Base-by-base conservation (phyloP, 2,797 vertebrate genomes). In the Tinamus major region DNA sequence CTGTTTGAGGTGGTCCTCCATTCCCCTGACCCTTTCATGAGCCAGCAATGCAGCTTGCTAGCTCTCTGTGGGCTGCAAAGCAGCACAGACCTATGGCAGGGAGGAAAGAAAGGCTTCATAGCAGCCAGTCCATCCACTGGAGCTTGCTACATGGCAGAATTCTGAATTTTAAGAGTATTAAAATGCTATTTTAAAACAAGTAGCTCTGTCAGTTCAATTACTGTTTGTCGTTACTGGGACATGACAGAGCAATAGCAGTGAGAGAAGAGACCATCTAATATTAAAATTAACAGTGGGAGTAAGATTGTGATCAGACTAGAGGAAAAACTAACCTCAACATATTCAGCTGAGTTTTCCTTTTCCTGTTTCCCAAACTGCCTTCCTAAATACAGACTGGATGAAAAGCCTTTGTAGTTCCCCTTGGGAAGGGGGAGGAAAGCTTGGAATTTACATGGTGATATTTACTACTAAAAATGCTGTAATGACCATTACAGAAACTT, bases 371-470 rank as follows among this genome's bases (percentile, higher is more conserved):
- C 44, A 84, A 87, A 42, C 70, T 55, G 39, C 17, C 74, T 93
- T 84, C 82, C 82, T 58, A 79, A 92, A 68, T 42, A 55, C 29
- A 13, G 8, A 64, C 48, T 48, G 42, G 71, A 85, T 79, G 71
- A 82, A 79, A 94, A 91, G 83, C 77, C 68, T 79, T 90, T 93
- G 67, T 90, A 21, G 51, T 14, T 86, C 29, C 63, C 64, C 15
- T 10, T 31, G 94, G 91, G 95, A 94, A 78, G 53, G 78, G 86
- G 24, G 80, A 93, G 68, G 80, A 94, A 96, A 96, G 88, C 91
- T 93, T 10, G 2, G 71, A 80, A 92, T 96, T 96, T 95, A 79
- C 91, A 71, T 91, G 48, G 63, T 96, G 85, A 82, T 95, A 92
- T 91, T 95, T 92, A 79, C 78, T 91, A 3, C 88, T 67, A 64